Percentiles rank a stretch among this genome's conserved stretches.
These are phyloP conservation scores for Aplochiton taeniatus DNA, from an alignment of 2,797 vertebrate species.

Conservation along the genomic window DNA sequence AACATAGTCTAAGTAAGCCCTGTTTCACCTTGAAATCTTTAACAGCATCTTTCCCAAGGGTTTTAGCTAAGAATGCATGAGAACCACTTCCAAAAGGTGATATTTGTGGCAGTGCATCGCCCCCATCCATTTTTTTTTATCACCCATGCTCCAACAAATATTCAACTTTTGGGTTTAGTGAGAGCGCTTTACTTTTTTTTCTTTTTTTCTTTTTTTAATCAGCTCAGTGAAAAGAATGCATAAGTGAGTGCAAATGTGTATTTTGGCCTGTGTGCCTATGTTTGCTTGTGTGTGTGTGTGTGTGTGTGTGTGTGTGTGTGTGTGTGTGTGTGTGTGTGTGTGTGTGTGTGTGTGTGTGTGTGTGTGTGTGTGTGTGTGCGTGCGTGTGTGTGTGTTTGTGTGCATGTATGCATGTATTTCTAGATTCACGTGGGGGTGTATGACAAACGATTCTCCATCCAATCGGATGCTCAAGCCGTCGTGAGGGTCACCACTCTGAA, in stretches of 20 bases:
- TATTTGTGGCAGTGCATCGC: neutral
- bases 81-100: neutral
- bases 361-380: conserved; percentile 1
- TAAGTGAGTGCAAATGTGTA: neutral
- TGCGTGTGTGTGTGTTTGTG: conserved; percentile 10
- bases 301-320: conserved; percentile 15
- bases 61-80: neutral
- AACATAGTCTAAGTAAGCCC: too few relatives aligned
- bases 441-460: conserved; percentile 64
- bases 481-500: conserved; percentile 61
- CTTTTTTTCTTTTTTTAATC: too few relatives aligned
- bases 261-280: neutral
- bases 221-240: too few relatives aligned
- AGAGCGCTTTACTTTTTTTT: neutral
- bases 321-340: conserved; percentile 14
- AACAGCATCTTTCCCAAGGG: too few relatives aligned
- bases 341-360: conserved; percentile 7
- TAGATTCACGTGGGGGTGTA: conserved; percentile 49
- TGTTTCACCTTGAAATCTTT: too few relatives aligned
- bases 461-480: conserved; percentile 57
- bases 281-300: conserved; percentile 1
- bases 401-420: conserved; percentile 4
- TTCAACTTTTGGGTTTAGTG: neutral
- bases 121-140: conserved; percentile 12
- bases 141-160: conserved; percentile 19